Evolutionary conservation across 2,113 vertebrate genomes (phyloP), one percentile per base, ranked within the genome.

Genomic region (Dicerorhinus sumatrensis): DNA sequence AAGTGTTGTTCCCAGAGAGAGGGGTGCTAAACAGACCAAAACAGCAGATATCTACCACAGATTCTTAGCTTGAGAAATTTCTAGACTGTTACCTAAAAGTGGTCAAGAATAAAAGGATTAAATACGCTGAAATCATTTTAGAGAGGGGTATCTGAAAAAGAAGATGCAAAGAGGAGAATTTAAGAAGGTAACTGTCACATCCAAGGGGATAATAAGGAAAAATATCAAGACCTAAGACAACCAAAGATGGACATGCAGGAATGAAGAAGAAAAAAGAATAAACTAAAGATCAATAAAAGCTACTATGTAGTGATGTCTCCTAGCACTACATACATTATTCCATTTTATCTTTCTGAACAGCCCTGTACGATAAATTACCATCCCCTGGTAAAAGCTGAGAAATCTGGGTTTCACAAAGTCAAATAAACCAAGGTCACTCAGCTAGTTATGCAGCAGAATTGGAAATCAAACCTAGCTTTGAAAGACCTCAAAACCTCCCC

Each of bases 371-470:
- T 1, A 42, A 67, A 9, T 48, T 8, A 63, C 51, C 27, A 54
- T 29, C 18, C n/a, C 17, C 36, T 42, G 54, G 1, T 14, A 18
- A 42, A 42, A 91, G n/a, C 58, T 39, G 62, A 48, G 82, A 94
- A 84, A 60, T 18, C 48, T 70, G 70, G 60, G 58, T n/a, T 65
- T 80, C 56, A 56, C 36, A 63, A 84, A 63, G 36, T 42, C 89
- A 84, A 63, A 70, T 75, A 56, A 96, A 42, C 51, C 23, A 33
- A 84, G 60, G 51, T 46, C 51, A 82, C 33, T 46, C 14, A 29
- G 25, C 33, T 81, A 31, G 16, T 81, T 70, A 13, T 0, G 0
- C 0, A 3, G 72, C 62, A 94, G 76, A 81, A 72, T 0, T 39
- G 4, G 54, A 93, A 80, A 83, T 58, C 58, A 65, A 92, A 83